A percentile compares a stretch with the other conserved stretches of the same genome.
Evolutionary conservation across 2,888 invertebrate species (phyloP).

Genomic region (Axea sp.): DNA sequence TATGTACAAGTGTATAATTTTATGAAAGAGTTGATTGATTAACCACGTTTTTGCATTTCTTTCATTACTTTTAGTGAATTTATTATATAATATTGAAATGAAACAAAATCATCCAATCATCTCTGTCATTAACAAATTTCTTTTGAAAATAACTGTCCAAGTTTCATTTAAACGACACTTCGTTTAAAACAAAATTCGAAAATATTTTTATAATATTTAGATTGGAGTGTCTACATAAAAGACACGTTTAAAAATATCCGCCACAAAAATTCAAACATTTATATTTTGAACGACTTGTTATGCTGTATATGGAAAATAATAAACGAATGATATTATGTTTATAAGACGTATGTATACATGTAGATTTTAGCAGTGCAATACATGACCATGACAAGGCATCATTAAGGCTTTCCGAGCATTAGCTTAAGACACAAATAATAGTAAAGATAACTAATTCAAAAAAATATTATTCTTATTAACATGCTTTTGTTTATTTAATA

Average conservation of each 20-base stretch:
- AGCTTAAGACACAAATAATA: conserved; percentile 3
- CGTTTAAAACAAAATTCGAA: not conserved
- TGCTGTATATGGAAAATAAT: conserved; percentile 28
- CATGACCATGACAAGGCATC: conserved; percentile 51
- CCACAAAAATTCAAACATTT: conserved; percentile 37
- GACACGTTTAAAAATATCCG: conserved; percentile 12
- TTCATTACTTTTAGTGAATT: no score
- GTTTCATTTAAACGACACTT: no score
- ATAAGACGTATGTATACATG: conserved; percentile 55
- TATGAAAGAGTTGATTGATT: no score
- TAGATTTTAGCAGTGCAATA: conserved; percentile 56
- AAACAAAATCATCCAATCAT: no score
- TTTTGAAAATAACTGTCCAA: no score
- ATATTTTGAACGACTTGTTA: conserved; percentile 35
- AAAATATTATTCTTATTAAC: not conserved
- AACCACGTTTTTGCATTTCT: no score
- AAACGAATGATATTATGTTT: conserved; percentile 36
- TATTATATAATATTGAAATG: no score
- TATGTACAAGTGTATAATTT: no score
- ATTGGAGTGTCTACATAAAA: no score
- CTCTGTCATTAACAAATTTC: no score
- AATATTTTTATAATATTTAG: not conserved
- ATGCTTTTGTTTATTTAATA: conserved; percentile 8
- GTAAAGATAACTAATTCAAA: conserved; percentile 12
- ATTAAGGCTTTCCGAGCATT: conserved; percentile 55